Evolutionary conservation across 1,140 invertebrate genomes (phyloP).

Genomic region (Pectinophora gossypiella): DNA sequence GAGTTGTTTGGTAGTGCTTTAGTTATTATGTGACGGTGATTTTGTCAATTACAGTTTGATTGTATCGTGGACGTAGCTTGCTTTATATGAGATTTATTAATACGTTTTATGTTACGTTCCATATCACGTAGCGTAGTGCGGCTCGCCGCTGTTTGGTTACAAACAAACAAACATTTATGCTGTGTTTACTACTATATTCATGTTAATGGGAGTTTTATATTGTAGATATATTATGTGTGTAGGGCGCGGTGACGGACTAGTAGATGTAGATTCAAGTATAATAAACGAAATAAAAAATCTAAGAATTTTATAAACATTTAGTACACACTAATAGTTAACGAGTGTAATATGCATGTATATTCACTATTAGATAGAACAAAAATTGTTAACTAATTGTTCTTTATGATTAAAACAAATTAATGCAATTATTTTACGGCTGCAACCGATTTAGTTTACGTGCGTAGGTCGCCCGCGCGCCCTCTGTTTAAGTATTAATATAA

Average conservation of each 20-base stretch:
- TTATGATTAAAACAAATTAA: conserved; percentile 17
- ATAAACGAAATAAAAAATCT: conserved; percentile 41
- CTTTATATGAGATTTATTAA: conserved; percentile 38
- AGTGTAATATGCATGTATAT: conserved; percentile 47
- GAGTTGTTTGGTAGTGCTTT: conserved; percentile 12
- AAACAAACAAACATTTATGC: conserved; percentile 40
- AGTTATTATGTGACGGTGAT: conserved; percentile 40
- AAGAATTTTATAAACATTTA: conserved; percentile 51
- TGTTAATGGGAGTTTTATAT: conserved; percentile 47
- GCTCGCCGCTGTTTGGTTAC: conserved; percentile 17
- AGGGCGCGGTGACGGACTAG: conserved; percentile 52
- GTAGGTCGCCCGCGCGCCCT: neutral
- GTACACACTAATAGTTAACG: conserved; percentile 46
- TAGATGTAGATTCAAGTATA: conserved; percentile 46
- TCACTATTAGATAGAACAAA: conserved; percentile 56
- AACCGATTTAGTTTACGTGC: neutral
- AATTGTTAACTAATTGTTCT: conserved; percentile 24
- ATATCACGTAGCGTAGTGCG: conserved; percentile 46
- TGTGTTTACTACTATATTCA: conserved; percentile 53
- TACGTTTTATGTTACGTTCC: conserved; percentile 45
- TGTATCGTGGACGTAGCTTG: conserved; percentile 27
- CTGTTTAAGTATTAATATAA: conserved; percentile 20
- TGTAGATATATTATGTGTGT: conserved; percentile 42
- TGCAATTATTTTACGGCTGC: conserved; percentile 27
- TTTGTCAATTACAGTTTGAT: conserved; percentile 60